Conservation (phyloP, 1,140 invertebrate genomes). For the Kradibia gibbosae region DNA sequence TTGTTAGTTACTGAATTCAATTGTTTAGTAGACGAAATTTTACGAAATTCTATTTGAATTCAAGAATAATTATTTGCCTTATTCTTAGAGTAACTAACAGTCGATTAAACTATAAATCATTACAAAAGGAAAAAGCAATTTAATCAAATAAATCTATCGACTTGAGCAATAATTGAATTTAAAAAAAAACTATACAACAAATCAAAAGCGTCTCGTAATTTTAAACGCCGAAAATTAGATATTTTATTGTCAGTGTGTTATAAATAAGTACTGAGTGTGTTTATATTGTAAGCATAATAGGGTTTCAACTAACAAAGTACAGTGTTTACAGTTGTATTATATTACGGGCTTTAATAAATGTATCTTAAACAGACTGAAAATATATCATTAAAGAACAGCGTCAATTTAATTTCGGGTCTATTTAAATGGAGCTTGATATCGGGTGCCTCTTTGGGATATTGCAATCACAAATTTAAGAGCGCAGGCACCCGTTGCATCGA, state of each 20-base stretch:
- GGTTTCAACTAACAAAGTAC: background rate
- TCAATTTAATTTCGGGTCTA: too few species aligned
- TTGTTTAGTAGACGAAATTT: background rate
- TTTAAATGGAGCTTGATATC: too few species aligned
- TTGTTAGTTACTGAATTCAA: constrained; percentile 13
- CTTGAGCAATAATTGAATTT: background rate
- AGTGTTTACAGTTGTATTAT: background rate
- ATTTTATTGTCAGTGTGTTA: too few species aligned
- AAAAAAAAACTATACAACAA: too few species aligned
- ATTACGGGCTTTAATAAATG: background rate
- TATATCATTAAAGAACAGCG: too few species aligned
- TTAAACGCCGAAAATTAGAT: too few species aligned
- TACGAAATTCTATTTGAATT: background rate
- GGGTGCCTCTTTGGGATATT: too few species aligned
- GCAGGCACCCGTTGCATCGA: too few species aligned
- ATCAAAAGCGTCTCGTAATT: too few species aligned
- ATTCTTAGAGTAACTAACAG: background rate
- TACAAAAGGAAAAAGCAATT: background rate
- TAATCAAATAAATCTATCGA: background rate
- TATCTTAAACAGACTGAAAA: too few species aligned
- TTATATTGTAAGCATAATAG: constrained; percentile 1
- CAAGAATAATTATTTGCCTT: background rate
- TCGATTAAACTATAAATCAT: background rate
- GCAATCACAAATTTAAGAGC: too few species aligned
- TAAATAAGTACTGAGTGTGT: background rate